Conservation (phyloP, 2,888 invertebrate genomes). For the Dryocosmus kuriphilus region DNA sequence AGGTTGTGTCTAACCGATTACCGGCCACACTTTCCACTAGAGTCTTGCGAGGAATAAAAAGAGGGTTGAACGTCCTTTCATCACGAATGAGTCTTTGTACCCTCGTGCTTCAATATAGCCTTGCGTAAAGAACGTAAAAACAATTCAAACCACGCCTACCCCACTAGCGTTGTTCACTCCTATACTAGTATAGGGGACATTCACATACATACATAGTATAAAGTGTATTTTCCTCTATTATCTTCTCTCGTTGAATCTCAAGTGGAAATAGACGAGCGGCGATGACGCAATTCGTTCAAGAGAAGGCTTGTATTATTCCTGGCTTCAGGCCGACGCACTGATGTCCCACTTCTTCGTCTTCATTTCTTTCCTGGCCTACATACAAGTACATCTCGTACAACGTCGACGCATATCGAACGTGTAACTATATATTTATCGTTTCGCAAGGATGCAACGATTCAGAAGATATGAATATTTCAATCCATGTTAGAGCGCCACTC, state of each 20-base stretch:
- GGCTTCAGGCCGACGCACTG: conserved; percentile 18
- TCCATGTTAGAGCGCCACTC: neutral
- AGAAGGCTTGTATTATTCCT: conserved; percentile 24
- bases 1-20: conserved; percentile 32
- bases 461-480: conserved; percentile 9
- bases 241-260: neutral
- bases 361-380: conserved; percentile 32
- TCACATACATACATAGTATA: neutral
- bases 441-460: neutral
- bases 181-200: neutral
- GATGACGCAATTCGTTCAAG: neutral
- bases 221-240: neutral
- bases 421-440: neutral
- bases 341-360: conserved; percentile 26
- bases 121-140: conserved; percentile 7
- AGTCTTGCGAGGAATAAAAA: conserved; percentile 18
- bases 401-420: conserved; percentile 11
- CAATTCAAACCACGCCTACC: conserved; percentile 4
- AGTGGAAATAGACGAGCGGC: neutral
- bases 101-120: conserved; percentile 8
- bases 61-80: conserved; percentile 8
- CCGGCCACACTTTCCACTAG: conserved; percentile 23
- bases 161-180: neutral
- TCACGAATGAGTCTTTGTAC: conserved; percentile 1
- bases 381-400: conserved; percentile 1